Percentiles rank a stretch among this genome's conserved stretches.
Conservation (phyloP, 2,888 invertebrate species). For the Rosalia funebris region DNA sequence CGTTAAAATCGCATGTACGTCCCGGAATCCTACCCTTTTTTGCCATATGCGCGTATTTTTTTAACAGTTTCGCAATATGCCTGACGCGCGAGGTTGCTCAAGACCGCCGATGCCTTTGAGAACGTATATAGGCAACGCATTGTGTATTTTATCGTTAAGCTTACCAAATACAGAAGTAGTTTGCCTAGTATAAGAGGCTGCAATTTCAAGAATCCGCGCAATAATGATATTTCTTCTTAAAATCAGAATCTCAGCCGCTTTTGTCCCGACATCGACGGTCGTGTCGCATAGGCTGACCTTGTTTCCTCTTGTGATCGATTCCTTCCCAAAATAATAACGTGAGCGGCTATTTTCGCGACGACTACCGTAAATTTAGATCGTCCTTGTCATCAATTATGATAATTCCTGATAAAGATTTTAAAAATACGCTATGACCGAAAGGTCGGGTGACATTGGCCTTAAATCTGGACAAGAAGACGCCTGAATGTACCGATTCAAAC, state of each 20-base stretch:
- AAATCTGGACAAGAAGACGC: constrained; percentile 10
- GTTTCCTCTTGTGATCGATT: not conserved
- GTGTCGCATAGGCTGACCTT: not conserved
- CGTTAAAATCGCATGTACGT: not conserved
- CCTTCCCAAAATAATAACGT: constrained; percentile 9
- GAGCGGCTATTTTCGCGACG: constrained; percentile 16
- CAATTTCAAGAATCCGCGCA: constrained; percentile 48
- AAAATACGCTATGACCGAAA: constrained; percentile 21
- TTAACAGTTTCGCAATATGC: constrained; percentile 4
- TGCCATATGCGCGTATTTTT: not conserved
- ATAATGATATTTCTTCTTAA: constrained; percentile 41
- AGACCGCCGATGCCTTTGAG: constrained; percentile 23
- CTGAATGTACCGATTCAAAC: not conserved
- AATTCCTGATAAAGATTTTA: constrained; percentile 19
- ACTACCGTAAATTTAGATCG: constrained; percentile 9
- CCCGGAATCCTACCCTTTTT: not conserved
- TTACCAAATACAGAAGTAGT: constrained; percentile 54
- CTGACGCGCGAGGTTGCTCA: not conserved
- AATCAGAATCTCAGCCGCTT: constrained; percentile 40
- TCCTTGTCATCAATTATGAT: constrained; percentile 16
- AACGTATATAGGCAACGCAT: constrained; percentile 50
- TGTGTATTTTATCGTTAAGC: constrained; percentile 51
- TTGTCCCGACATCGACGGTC: constrained; percentile 33
- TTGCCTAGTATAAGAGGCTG: constrained; percentile 48
- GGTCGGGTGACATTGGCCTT: constrained; percentile 16